Percentiles rank a stretch among this genome's conserved stretches.
phyloP scores from a whole-genome alignment of 1,140 invertebrate genomes.

The Battus philenor region DNA sequence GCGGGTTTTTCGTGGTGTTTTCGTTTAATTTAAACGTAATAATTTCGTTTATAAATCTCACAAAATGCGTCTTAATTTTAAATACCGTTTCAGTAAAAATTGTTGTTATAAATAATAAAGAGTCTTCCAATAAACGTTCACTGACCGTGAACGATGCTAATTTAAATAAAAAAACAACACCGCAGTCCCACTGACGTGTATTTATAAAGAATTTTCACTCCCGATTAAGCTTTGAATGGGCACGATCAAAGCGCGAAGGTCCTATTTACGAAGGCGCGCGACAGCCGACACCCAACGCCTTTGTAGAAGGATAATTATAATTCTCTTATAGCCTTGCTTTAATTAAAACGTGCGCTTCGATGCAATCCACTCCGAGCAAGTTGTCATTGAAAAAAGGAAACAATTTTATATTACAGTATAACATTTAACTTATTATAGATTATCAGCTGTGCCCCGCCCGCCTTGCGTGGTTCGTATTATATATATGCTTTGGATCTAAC shows the following conservation, averaged over 20 bases:
- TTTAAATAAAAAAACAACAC: constrained; percentile 4
- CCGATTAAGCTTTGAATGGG: constrained; percentile 23
- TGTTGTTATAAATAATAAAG: no score
- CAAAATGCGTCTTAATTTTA: no score
- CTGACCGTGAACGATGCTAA: constrained; percentile 9
- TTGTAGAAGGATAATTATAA: constrained; percentile 9
- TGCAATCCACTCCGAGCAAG: background rate
- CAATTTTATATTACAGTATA: no score
- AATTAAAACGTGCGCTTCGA: constrained; percentile 11
- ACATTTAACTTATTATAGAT: no score
- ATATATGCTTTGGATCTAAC: no score
- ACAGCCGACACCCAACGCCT: constrained; percentile 12
- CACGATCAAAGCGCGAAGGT: constrained; percentile 21
- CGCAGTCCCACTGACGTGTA: constrained; percentile 12
- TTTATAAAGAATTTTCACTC: constrained; percentile 28
- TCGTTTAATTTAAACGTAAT: no score
- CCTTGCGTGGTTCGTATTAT: no score
- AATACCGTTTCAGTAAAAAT: no score
- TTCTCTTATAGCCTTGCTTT: constrained; percentile 10
- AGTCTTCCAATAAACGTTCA: no score
- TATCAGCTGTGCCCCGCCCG: no score
- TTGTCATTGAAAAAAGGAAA: background rate
- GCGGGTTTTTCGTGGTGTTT: no score
- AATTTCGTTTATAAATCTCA: no score
- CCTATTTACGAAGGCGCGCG: constrained; percentile 14